phyloP scores from a whole-genome alignment of 2,888 invertebrate species.

The Alentia gelatinosa region DNA sequence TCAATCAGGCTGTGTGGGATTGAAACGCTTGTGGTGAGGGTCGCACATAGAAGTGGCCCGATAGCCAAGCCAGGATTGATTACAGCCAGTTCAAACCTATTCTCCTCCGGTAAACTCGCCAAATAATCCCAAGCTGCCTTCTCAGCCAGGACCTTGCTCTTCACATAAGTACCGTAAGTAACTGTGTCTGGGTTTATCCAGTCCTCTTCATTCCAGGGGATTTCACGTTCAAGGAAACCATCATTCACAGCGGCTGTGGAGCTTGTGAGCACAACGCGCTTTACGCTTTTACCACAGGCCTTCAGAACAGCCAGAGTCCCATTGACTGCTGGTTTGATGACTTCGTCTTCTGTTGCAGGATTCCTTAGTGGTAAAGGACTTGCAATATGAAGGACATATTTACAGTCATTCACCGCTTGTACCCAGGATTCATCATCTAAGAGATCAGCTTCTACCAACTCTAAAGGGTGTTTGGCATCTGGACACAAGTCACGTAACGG shows the following conservation, averaged over 20 bases:
- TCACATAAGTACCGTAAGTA: constrained; percentile 73
- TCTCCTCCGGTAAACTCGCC: constrained; percentile 79
- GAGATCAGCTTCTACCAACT: constrained; percentile 53
- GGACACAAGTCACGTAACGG: constrained; percentile 77
- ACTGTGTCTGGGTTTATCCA: constrained; percentile 56
- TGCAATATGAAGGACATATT: constrained; percentile 81
- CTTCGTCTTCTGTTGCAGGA: constrained; percentile 79
- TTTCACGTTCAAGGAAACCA: background rate
- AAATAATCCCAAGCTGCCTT: constrained; percentile 83
- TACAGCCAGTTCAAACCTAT: constrained; percentile 81
- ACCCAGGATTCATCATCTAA: constrained; percentile 21
- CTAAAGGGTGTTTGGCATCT: constrained; percentile 70
- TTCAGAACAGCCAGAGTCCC: constrained; percentile 82
- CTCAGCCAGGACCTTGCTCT: constrained; percentile 82
- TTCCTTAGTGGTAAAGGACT: constrained; percentile 79
- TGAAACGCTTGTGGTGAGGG: constrained; percentile 70
- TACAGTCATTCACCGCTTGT: constrained; percentile 79
- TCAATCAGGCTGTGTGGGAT: constrained; percentile 77
- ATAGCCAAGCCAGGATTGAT: constrained; percentile 82
- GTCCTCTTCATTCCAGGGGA: constrained; percentile 57
- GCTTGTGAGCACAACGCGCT: constrained; percentile 82
- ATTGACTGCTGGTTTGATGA: constrained; percentile 81
- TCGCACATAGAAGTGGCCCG: constrained; percentile 79
- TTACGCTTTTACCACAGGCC: constrained; percentile 81
- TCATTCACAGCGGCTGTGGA: constrained; percentile 80